phyloP scores from a whole-genome alignment of 1,140 invertebrate genomes.

The Drosophila nasuta region DNA sequence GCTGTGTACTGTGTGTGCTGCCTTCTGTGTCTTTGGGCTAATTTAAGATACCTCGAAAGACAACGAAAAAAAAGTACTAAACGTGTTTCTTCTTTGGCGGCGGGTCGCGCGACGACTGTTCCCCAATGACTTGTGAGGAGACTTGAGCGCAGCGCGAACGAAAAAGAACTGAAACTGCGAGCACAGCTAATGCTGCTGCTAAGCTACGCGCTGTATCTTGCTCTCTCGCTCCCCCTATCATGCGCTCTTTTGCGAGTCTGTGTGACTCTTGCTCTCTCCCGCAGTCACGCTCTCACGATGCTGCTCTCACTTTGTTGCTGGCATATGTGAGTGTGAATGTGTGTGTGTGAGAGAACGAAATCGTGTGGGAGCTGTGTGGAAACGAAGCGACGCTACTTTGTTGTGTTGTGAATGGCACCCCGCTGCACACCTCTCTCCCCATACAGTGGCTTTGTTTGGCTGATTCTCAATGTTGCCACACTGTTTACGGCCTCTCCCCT shows the following conservation, averaged over 20 bases:
- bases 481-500: constrained; percentile 34
- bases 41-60: constrained; percentile 31
- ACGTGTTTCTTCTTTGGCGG: constrained; percentile 50
- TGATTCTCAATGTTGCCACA: constrained; percentile 54
- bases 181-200: constrained; percentile 49
- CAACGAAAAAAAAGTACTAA: constrained; percentile 23
- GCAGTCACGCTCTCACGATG: constrained; percentile 2
- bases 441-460: constrained; percentile 37
- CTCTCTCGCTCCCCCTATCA: constrained; percentile 17
- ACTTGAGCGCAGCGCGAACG: constrained; percentile 60
- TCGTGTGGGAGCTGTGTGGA: constrained; percentile 15
- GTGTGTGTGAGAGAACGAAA: constrained; percentile 20
- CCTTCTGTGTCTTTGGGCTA: constrained; percentile 15
- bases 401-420: constrained; percentile 36
- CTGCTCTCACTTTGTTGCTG: constrained; percentile 14
- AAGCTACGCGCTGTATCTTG: constrained; percentile 26
- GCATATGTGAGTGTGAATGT: background rate
- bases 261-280: no score
- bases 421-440: background rate
- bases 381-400: constrained; percentile 34
- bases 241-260: no score
- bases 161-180: constrained; percentile 69
- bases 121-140: constrained; percentile 28
- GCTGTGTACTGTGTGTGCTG: background rate
- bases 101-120: constrained; percentile 46